These are phyloP conservation scores for Melanargia galathea DNA, from an alignment of 2,888 invertebrate genomes.

Conservation along the genomic window DNA sequence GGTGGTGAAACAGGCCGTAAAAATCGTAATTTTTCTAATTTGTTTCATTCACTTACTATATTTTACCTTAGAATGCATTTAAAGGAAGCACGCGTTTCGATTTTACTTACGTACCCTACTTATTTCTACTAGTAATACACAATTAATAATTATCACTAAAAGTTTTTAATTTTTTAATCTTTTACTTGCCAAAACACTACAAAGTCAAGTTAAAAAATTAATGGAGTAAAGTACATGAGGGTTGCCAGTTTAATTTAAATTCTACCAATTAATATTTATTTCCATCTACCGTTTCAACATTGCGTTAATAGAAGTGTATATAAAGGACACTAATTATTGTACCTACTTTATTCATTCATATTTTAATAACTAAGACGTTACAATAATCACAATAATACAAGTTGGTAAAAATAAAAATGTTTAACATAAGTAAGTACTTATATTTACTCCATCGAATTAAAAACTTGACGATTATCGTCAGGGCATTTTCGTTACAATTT, in stretches of 20 bases:
- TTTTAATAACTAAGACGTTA: too few relatives aligned
- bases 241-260: background rate
- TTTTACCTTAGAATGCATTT: constrained; percentile 53
- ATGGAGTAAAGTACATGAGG: background rate
- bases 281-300: too few relatives aligned
- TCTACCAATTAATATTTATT: background rate
- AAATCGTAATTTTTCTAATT: constrained; percentile 33
- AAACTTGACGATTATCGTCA: background rate
- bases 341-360: too few relatives aligned
- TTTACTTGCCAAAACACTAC: constrained; percentile 6
- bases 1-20: constrained; percentile 43
- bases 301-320: too few relatives aligned
- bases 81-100: constrained; percentile 75
- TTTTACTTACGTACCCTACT: constrained; percentile 57
- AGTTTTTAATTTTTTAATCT: constrained; percentile 33
- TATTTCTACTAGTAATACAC: constrained; percentile 61
- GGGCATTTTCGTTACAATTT: constrained; percentile 30
- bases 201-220: background rate
- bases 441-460: constrained; percentile 2
- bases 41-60: constrained; percentile 31
- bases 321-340: too few relatives aligned
- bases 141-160: constrained; percentile 51
- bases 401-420: background rate
- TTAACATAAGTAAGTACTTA: too few relatives aligned
- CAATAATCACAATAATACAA: too few relatives aligned